Base-by-base conservation (phyloP, 2,888 invertebrate genomes). In the Morinoia aosen region DNA sequence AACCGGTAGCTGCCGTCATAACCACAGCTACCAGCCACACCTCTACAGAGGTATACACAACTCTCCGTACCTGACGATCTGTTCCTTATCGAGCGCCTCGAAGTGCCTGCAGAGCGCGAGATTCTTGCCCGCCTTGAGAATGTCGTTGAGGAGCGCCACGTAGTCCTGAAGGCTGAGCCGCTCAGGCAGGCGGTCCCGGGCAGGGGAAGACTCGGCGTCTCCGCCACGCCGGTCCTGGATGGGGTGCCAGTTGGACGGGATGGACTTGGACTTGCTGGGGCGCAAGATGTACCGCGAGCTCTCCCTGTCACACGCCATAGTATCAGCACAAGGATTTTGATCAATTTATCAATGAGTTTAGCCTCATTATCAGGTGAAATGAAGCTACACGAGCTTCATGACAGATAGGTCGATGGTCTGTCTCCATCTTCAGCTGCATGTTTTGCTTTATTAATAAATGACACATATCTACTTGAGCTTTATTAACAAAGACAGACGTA, bases 91-190 rank as follows among this genome's bases (percentile, higher is more conserved):
- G 96, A 99, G 97, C 95, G 98, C 98, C 97, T 98, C 98, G 97
- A 99, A 99, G 97, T 99, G 98, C 61, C 99, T 97, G 97, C 99
- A 99, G 14, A 99, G 97, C 97, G 99, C 99, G 25, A 99, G 98
- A 97, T 99, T 99, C 97, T 99, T 99, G 97, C 98, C 98, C 98
- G 99, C 98, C 97, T 98, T 98, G 95, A 99, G 97, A 95, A 98
- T 98, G 97, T 99, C 99, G 76, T 98, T 97, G 95, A 99, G 98
- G 97, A 99, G 98, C 91, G 98, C 98, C 1, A 99, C 98, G 97
- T 98, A 99, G 97, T 99, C 98, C 76, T 97, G n/a, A 19, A 88
- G 76, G 56, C 94, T 33, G 64, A 95, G 76, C 56, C 94, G 88
- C 64, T 95, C 25, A 61, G 88, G 58, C 48, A 48, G 14, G 90